Conservation (phyloP, 2,113 vertebrate genomes). For the Piaya cayana region DNA sequence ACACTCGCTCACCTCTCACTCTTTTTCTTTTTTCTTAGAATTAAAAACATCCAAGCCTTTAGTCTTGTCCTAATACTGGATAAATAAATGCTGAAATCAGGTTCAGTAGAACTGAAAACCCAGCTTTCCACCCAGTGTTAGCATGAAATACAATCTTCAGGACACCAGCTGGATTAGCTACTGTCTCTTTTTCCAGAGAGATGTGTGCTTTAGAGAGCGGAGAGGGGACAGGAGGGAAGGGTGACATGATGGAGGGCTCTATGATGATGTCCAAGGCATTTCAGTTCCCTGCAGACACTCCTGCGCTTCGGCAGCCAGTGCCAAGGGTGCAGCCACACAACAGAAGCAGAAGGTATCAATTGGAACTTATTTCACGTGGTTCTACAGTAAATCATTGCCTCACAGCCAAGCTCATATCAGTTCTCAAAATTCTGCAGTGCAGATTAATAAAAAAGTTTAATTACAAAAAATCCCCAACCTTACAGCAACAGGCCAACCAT, state of each 20-base stretch:
- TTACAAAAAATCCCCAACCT: conserved; percentile 62
- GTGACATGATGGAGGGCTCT: background rate
- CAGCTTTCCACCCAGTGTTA: background rate
- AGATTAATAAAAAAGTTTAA: conserved; percentile 78
- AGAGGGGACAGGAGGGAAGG: background rate
- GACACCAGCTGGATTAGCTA: background rate
- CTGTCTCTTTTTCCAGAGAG: background rate
- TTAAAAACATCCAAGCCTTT: background rate
- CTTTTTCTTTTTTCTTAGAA: background rate
- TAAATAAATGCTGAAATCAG: background rate
- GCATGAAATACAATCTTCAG: background rate
- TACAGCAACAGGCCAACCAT: conserved; percentile 61
- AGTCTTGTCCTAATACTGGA: background rate
- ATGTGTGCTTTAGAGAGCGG: background rate
- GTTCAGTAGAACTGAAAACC: background rate
- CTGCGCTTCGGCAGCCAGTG: background rate
- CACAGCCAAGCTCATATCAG: background rate
- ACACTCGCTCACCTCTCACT: background rate
- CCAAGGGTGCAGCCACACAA: background rate
- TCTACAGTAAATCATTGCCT: background rate
- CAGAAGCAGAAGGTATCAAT: background rate
- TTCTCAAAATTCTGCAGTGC: conserved; percentile 72
- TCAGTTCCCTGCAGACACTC: background rate
- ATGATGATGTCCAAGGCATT: background rate
- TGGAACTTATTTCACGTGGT: background rate